These are phyloP conservation scores for Takifugu rubripes DNA, from an alignment of 2,797 vertebrate species.

Conservation along the genomic window DNA sequence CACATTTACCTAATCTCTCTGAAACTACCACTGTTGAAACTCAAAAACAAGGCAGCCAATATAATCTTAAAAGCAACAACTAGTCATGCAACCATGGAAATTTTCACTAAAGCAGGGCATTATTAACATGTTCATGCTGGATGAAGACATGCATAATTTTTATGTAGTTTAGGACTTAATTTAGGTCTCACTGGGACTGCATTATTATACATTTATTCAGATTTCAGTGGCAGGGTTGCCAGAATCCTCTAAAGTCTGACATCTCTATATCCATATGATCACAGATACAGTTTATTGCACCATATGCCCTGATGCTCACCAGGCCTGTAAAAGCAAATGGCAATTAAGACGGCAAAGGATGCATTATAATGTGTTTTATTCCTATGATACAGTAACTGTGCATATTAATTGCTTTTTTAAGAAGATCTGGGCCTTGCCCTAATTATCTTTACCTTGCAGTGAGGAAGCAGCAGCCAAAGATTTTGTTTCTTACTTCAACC, in stretches of 20 bases:
- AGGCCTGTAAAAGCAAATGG: slow-evolving; percentile 15
- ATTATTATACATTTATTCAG: slow-evolving; percentile 4
- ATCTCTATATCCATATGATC: not conserved
- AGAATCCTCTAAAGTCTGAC: no score
- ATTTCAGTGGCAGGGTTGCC: slow-evolving; percentile 3
- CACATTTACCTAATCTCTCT: no score
- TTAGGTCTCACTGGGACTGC: not conserved
- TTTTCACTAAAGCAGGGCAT: no score
- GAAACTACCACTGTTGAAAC: no score
- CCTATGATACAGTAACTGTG: slow-evolving; percentile 29
- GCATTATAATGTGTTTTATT: slow-evolving; percentile 51
- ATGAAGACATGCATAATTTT: not conserved
- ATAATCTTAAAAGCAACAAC: no score
- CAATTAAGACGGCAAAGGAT: slow-evolving; percentile 58
- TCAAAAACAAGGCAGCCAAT: no score
- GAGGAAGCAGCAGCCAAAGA: slow-evolving; percentile 33
- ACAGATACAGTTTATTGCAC: not conserved
- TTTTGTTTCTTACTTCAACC: slow-evolving; percentile 12
- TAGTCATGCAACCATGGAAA: no score
- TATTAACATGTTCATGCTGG: no score
- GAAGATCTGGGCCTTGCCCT: slow-evolving; percentile 18
- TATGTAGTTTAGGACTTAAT: not conserved
- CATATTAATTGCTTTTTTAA: slow-evolving; percentile 40
- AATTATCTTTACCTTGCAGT: slow-evolving; percentile 51
- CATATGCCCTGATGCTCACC: slow-evolving; percentile 8